Evolutionary conservation across 1,140 invertebrate genomes (phyloP).

Genomic region (Chlorops oryzae): DNA sequence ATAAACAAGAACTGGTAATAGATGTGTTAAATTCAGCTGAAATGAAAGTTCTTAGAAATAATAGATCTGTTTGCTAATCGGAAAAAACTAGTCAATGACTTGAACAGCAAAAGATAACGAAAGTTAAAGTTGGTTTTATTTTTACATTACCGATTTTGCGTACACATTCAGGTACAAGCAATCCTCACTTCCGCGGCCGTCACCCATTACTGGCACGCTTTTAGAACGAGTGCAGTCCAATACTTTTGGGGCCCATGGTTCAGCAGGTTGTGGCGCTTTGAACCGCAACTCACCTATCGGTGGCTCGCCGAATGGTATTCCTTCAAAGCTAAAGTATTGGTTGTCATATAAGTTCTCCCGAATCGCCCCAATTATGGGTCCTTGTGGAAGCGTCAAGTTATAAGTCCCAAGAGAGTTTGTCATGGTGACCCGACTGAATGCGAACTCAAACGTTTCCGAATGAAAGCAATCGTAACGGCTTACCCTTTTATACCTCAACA

Average conservation of each 20-base stretch:
- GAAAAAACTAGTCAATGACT: neutral
- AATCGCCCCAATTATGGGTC: neutral
- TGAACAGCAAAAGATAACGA: constrained; percentile 21
- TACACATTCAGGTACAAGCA: constrained; percentile 43
- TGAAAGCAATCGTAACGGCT: no score
- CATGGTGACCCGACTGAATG: no score
- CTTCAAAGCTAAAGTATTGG: constrained; percentile 46
- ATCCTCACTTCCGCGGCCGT: constrained; percentile 32
- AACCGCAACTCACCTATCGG: constrained; percentile 59
- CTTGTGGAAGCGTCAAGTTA: no score
- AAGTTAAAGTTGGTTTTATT: constrained; percentile 8
- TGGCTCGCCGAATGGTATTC: constrained; percentile 62
- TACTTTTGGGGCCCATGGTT: constrained; percentile 50
- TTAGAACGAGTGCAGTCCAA: constrained; percentile 44
- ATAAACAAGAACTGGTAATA: constrained; percentile 60
- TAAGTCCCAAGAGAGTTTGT: constrained; percentile 2
- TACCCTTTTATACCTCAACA: no score
- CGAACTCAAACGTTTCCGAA: no score
- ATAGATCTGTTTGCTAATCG: neutral
- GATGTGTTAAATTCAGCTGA: constrained; percentile 22
- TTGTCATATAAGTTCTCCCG: constrained; percentile 24
- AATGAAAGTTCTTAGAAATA: neutral
- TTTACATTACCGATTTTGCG: constrained; percentile 17
- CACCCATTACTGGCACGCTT: constrained; percentile 24
- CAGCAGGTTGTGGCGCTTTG: constrained; percentile 51